Percentiles rank a stretch among this genome's conserved stretches.
Conservation (phyloP, 2,888 invertebrate species). For the Metalampra italica region DNA sequence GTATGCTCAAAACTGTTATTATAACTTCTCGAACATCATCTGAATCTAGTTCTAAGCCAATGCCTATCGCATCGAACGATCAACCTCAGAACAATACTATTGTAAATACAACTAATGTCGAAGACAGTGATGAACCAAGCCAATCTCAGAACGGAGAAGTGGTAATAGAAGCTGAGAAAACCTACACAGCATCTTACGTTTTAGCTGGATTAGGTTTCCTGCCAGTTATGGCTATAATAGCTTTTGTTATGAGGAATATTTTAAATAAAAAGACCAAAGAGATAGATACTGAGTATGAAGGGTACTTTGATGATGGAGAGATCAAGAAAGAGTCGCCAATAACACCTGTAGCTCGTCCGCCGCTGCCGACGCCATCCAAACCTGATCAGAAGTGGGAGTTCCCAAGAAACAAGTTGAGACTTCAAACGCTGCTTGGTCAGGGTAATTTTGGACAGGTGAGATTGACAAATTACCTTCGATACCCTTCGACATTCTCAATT, state of each 20-base stretch:
- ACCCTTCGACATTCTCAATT: too few relatives aligned
- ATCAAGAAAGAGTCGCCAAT: conserved; percentile 72
- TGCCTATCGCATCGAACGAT: conserved; percentile 31
- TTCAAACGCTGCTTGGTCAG: conserved; percentile 89
- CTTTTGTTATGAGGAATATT: conserved; percentile 75
- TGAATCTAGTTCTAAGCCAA: conserved; percentile 50
- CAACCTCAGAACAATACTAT: conserved; percentile 26
- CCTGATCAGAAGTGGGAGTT: conserved; percentile 86
- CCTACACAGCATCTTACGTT: conserved; percentile 80
- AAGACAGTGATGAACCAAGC: conserved; percentile 29
- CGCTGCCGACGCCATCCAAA: conserved; percentile 70
- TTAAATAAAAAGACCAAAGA: conserved; percentile 76
- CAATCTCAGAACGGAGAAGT: conserved; percentile 67
- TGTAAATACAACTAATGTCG: conserved; percentile 36
- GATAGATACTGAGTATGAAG: conserved; percentile 78
- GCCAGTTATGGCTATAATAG: conserved; percentile 77
- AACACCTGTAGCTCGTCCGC: conserved; percentile 77
- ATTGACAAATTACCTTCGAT: not conserved
- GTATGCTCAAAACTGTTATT: conserved; percentile 43
- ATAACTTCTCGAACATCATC: conserved; percentile 55
- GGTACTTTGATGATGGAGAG: conserved; percentile 79
- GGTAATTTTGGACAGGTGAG: conserved; percentile 90
- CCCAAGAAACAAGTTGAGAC: conserved; percentile 85
- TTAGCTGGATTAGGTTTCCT: conserved; percentile 80
- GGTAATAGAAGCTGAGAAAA: conserved; percentile 77